These are phyloP conservation scores for Allolobophora icterica DNA, from an alignment of 2,888 invertebrate genomes.

Conservation along the genomic window DNA sequence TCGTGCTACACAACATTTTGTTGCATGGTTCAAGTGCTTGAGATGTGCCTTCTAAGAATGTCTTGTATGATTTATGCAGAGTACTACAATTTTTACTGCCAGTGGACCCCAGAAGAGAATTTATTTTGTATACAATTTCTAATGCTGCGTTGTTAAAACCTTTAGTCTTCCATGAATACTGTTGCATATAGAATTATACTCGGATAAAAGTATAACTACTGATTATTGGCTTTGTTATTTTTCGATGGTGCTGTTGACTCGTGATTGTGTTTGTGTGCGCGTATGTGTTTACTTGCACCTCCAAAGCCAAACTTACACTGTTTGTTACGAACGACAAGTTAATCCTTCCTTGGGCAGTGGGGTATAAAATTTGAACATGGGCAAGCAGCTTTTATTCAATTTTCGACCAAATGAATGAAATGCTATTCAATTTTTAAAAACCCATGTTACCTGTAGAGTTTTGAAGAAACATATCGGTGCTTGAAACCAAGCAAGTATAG, in stretches of 20 bases:
- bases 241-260: neutral
- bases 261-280: neutral
- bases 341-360: neutral
- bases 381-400: neutral
- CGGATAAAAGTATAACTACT: neutral
- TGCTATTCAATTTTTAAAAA: neutral
- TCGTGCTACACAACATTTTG: neutral
- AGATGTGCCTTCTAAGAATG: neutral
- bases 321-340: neutral
- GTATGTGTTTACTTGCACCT: neutral
- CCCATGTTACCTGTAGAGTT: neutral
- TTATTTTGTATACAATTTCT: neutral
- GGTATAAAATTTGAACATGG: neutral
- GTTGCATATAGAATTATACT: neutral
- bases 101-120: neutral
- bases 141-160: neutral
- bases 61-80: neutral
- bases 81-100: neutral
- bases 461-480: neutral
- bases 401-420: neutral
- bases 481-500: too few species aligned
- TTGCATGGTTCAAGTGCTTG: neutral
- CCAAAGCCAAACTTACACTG: neutral
- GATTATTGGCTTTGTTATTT: neutral
- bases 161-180: neutral